phyloP scores from a whole-genome alignment of 2,888 invertebrate species.

The Resseliella maxima region DNA sequence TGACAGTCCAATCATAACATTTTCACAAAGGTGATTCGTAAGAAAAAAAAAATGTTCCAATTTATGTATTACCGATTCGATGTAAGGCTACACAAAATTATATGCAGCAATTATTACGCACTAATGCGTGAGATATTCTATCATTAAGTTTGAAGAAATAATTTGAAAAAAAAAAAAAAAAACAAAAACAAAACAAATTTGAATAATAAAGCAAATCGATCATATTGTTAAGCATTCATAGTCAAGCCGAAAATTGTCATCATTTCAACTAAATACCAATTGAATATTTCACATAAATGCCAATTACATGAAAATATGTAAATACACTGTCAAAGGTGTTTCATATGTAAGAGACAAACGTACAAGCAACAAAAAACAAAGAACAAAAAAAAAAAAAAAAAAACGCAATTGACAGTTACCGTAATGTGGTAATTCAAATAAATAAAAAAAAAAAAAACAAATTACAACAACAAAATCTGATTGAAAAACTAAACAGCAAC shows the following conservation, averaged over 20 bases:
- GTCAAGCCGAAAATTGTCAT: background rate
- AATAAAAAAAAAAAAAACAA: background rate
- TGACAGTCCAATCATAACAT: no score
- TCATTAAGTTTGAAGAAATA: background rate
- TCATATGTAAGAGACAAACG: background rate
- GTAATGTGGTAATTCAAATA: background rate
- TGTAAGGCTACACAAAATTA: background rate
- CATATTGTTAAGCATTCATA: background rate
- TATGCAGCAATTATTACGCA: slow-evolving; percentile 6
- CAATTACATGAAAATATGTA: no score
- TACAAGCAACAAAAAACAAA: background rate
- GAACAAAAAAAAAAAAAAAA: no score
- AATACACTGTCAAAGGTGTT: background rate
- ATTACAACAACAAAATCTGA: background rate
- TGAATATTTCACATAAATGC: no score
- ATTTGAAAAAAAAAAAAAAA: no score
- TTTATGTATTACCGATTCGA: no score
- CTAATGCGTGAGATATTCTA: background rate
- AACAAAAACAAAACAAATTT: background rate
- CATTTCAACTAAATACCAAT: background rate
- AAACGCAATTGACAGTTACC: slow-evolving; percentile 38
- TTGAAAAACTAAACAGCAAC: slow-evolving; percentile 1
- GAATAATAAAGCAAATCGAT: background rate
- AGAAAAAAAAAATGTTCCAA: no score
- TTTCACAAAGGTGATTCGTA: no score